Base-by-base conservation (phyloP, 2,113 vertebrate species). In the Notechis scutatus region DNA sequence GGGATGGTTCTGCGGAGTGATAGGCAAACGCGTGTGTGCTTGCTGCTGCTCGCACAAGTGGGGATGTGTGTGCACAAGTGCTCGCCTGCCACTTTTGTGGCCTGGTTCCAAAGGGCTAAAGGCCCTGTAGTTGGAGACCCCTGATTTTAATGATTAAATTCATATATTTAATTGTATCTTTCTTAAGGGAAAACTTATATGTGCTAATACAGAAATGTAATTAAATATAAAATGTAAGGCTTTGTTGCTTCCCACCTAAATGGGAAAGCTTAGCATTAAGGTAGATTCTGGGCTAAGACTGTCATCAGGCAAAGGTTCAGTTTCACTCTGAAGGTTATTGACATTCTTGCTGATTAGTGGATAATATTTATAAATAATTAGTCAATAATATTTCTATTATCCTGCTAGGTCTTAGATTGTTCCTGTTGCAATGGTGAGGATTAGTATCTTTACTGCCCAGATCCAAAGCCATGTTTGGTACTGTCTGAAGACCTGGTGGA, bases 241-340 rank as follows among this genome's bases (percentile, higher is more conserved):
- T 8, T 18, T 64, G 23, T 87, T 88, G 26, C 61, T 1, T 87
- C 9, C 39, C 4, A 18, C 15, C 0, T 0, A 12, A 29, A 91
- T 54, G 29, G 29, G 61, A 64, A 47, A 95, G 90, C 29, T 93
- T 74, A 89, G 90, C 85, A 42, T 92, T 90, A 18, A 91, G 54
- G 21, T 91, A 50, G 34, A 56, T 45, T 15, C 23, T 54, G 3
- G 90, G 56, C 59, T 50, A 89, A 81, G 34, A 20, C 2, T 39
- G 42, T 81, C 14, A 81, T 39, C 74, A 81, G 74, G 2, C 69
- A 81, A 3, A 81, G 69, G 15, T 20, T 81, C 69, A 81, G 34
- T 39, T 39, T 15, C n/a, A 81, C 34, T 81, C n/a, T 8, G 69
- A 81, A 81, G 34, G 34, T 39, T 81, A 81, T 8, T 81, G 69